Percentiles rank a stretch among this genome's conserved stretches.
These are phyloP conservation scores for Oryzias celebensis DNA, from an alignment of 2,113 vertebrate genomes.

Conservation along the genomic window DNA sequence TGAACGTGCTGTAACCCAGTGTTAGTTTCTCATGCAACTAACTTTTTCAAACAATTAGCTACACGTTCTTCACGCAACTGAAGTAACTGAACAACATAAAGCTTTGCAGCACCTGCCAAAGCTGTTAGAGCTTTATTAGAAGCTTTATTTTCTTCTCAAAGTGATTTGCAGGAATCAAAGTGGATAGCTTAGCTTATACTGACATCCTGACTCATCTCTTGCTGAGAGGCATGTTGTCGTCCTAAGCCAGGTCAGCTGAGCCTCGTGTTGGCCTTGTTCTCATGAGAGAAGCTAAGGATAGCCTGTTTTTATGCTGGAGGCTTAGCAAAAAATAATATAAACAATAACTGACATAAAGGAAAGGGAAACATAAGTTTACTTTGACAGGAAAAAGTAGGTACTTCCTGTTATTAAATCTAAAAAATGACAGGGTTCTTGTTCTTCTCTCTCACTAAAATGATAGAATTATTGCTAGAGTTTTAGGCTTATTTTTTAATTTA, in stretches of 20 bases:
- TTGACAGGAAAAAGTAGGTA: not conserved
- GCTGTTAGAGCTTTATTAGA: too few species aligned
- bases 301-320: constrained; percentile 5
- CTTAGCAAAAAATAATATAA: constrained; percentile 1
- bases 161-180: too few species aligned
- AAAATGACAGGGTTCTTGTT: not conserved
- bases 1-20: too few species aligned
- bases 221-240: constrained; percentile 11
- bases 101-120: too few species aligned
- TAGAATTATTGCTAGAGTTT: too few species aligned
- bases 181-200: not conserved
- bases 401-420: not conserved
- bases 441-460: not conserved
- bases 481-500: too few species aligned
- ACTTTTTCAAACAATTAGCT: too few species aligned
- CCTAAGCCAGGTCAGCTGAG: constrained; percentile 54
- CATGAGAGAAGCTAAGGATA: constrained; percentile 38
- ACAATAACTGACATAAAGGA: not conserved
- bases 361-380: not conserved
- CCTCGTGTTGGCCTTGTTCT: constrained; percentile 45
- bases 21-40: too few species aligned
- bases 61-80: too few species aligned
- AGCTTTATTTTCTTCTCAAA: too few species aligned
- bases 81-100: too few species aligned
- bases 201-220: not conserved